Conservation (phyloP, 2,888 invertebrate genomes). For the Deroplatys truncata region DNA sequence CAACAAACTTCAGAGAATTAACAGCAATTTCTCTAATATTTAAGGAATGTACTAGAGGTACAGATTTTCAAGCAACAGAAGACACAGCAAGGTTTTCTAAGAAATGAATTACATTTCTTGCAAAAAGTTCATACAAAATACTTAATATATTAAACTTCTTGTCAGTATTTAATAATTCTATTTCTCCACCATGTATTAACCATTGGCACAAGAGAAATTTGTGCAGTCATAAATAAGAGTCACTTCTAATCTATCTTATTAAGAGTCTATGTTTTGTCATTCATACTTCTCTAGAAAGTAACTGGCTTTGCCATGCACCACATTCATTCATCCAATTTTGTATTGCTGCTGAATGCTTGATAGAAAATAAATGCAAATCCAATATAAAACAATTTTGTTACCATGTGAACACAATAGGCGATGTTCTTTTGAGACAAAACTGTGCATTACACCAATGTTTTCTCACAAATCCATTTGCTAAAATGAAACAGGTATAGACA, state of each 20-base stretch:
- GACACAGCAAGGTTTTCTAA: neutral
- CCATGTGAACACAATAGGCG: neutral
- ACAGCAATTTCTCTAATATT: neutral
- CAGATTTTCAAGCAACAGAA: neutral
- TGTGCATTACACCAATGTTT: neutral
- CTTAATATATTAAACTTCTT: constrained; percentile 2
- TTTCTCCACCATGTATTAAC: neutral
- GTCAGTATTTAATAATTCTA: neutral
- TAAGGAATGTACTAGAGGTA: neutral
- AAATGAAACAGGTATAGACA: neutral
- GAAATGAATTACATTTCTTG: neutral
- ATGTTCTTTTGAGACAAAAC: neutral
- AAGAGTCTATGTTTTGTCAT: neutral
- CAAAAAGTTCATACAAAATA: constrained; percentile 3
- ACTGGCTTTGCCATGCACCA: neutral
- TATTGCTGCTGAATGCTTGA: neutral
- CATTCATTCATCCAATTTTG: neutral
- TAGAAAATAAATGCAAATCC: neutral
- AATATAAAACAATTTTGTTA: neutral
- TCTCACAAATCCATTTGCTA: neutral
- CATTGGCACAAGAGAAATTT: constrained; percentile 14
- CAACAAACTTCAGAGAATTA: neutral
- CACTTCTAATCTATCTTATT: neutral
- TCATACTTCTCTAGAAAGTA: neutral
- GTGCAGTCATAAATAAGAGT: neutral